Percentiles rank a stretch among this genome's conserved stretches.
phyloP scores from a whole-genome alignment of 2,113 vertebrate species.

The Cavia porcellus region DNA sequence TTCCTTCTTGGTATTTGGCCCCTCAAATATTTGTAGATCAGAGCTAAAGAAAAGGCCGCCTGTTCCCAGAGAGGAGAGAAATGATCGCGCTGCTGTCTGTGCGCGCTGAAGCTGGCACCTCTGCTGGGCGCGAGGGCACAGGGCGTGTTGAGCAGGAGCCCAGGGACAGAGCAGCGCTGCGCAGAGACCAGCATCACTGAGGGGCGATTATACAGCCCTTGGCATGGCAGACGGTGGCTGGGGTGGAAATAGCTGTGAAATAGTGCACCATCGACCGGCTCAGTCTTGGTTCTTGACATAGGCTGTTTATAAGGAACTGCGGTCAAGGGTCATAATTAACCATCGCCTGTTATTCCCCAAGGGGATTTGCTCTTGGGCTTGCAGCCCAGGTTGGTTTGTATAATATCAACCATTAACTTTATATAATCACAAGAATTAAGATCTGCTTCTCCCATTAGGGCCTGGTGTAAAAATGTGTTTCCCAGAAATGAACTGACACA shows the following conservation, averaged over 20 bases:
- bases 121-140: neutral
- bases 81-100: conserved; percentile 54
- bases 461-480: neutral
- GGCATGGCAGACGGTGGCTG: conserved; percentile 5
- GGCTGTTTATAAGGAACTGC: conserved; percentile 12
- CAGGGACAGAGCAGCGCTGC: neutral
- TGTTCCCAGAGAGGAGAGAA: conserved; percentile 72
- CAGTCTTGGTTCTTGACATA: conserved; percentile 37
- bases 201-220: conserved; percentile 53
- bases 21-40: conserved; percentile 77
- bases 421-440: conserved; percentile 10
- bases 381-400: neutral
- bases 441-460: neutral
- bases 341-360: neutral
- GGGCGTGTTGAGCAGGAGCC: conserved; percentile 11
- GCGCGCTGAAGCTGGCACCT: conserved; percentile 51
- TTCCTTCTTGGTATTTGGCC: conserved; percentile 76
- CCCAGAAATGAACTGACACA: neutral
- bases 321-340: too few species aligned
- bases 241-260: conserved; percentile 52
- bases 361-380: neutral
- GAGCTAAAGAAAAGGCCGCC: conserved; percentile 78
- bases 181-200: conserved; percentile 48
- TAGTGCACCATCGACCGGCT: conserved; percentile 16
- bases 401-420: conserved; percentile 12